Evolutionary conservation across 2,888 invertebrate species (phyloP).

Genomic region (Agrochola litura): DNA sequence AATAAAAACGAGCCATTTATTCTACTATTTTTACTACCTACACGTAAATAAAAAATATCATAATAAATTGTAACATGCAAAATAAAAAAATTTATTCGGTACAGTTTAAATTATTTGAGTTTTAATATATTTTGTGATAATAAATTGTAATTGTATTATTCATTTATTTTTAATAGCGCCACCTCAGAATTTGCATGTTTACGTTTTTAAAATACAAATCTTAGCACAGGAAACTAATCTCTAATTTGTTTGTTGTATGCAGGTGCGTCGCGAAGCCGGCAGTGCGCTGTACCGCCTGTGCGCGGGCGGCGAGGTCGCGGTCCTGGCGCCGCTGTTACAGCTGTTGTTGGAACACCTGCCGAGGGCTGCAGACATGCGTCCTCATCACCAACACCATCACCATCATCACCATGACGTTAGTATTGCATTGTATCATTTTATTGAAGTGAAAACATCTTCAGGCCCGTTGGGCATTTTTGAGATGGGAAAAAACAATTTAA

Average conservation of each 20-base stretch:
- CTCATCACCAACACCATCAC: constrained; percentile 80
- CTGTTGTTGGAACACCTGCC: constrained; percentile 95
- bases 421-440: neutral
- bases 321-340: constrained; percentile 94
- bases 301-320: constrained; percentile 92
- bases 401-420: constrained; percentile 80
- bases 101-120: too few relatives aligned
- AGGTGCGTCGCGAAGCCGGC: constrained; percentile 97
- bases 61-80: too few relatives aligned
- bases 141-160: neutral
- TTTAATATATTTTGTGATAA: neutral
- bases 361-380: constrained; percentile 96
- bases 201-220: neutral
- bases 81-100: too few relatives aligned
- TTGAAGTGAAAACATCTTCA: too few relatives aligned
- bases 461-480: too few relatives aligned
- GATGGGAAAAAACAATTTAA: too few relatives aligned
- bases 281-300: constrained; percentile 97
- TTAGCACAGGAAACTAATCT: neutral
- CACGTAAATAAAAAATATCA: too few relatives aligned
- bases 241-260: neutral
- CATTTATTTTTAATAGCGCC: neutral
- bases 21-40: too few relatives aligned
- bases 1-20: neutral
- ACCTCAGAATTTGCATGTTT: neutral